Base-by-base conservation (phyloP, 2,888 invertebrate genomes). In the Balanococcus diminutus region DNA sequence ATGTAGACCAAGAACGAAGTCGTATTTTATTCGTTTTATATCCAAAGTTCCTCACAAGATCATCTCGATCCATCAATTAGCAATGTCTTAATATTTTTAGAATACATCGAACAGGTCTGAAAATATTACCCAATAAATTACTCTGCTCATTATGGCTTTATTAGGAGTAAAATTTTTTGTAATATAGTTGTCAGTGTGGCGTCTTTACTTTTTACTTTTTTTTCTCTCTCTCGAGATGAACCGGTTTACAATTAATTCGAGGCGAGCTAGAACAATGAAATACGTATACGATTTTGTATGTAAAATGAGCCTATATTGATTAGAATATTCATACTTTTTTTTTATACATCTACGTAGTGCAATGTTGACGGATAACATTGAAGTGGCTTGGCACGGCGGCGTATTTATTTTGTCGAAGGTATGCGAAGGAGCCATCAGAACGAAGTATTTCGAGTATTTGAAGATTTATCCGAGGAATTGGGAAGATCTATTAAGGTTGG, bases 161-260 rank as follows among this genome's bases (percentile, higher is more conserved):
- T 79, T 8, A 79, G 19, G 11, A 79, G 36, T 3, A n/a, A 5
- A 72, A 51, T n/a, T 56, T 32, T 36, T 32, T 79, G 75, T 79
- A 79, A 79, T 79, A 32, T 79, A 79, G 75, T 79, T 79, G 36
- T 79, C 75, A 79, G 67, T 28, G 28, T 28, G 28, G 75, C 75
- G 31, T 32, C 51, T 51, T 8, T 56, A 1, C 11, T 6, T 56
- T 56, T 22, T 56, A 36, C 36, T n/a, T 32, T 79, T 67, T 67
- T 67, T 67, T 28, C 28, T 32, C 36, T 67, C 28, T 67, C 28
- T 28, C 28, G 28, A 67, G 67, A 79, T 32, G 19, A 79, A 79
- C 75, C 75, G 75, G 75, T 79, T 79, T 36, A 32, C 75, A 79
- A 79, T 79, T 79, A 79, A 79, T 79, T 79, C 75, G 75, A 79